These are phyloP conservation scores for Percopsis transmontana DNA, from an alignment of 2,113 vertebrate species.

Conservation along the genomic window DNA sequence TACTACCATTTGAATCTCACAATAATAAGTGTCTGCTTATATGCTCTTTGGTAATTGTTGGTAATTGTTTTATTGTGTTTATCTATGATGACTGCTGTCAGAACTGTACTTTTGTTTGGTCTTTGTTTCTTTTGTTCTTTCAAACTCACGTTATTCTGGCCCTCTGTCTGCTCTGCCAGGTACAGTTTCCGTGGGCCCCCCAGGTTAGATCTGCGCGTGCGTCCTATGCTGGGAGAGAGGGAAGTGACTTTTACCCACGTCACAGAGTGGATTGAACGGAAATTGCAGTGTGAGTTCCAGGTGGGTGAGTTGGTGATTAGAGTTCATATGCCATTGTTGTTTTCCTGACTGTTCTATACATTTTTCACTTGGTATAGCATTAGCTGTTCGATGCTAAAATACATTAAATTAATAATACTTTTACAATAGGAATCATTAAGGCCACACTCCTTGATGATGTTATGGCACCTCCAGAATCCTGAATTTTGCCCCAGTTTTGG, in stretches of 20 bases:
- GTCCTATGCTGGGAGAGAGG: conserved; percentile 83
- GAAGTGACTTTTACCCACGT: conserved; percentile 86
- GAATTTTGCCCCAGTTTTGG: too few species aligned
- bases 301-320: too few species aligned
- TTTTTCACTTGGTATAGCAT: not conserved
- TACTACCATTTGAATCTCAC: conserved; percentile 17
- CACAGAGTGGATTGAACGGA: conserved; percentile 86
- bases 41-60: too few species aligned
- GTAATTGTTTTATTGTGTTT: too few species aligned
- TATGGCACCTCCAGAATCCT: too few species aligned
- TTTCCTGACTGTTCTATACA: not conserved
- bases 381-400: not conserved
- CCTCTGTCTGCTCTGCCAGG: conserved; percentile 59
- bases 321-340: conserved; percentile 14
- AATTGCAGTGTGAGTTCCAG: conserved; percentile 87
- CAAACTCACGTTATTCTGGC: too few species aligned
- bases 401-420: too few species aligned
- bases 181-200: conserved; percentile 86
- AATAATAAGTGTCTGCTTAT: too few species aligned
- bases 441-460: too few species aligned
- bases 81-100: too few species aligned
- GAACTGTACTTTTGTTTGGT: not conserved
- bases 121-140: not conserved
- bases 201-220: conserved; percentile 82
- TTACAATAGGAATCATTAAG: too few species aligned